Evolutionary conservation across 1,140 invertebrate genomes (phyloP).

Genomic region (Megathymus violae): DNA sequence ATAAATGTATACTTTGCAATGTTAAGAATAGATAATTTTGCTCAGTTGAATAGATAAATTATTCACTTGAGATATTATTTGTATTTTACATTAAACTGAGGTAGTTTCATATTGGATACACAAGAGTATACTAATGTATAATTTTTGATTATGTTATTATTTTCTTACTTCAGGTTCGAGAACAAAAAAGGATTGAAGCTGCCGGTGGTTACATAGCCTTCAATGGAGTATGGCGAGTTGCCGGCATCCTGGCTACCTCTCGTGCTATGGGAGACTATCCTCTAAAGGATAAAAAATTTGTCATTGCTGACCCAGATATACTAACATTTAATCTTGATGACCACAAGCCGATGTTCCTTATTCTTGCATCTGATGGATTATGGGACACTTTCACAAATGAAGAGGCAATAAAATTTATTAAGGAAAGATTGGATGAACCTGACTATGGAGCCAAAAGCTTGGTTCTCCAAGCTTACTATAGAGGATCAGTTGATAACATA

Average conservation of each 20-base stretch:
- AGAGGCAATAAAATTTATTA: conserved; percentile 95
- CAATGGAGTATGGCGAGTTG: conserved; percentile 98
- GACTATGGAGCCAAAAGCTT: conserved; percentile 95
- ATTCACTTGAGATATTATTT: no score
- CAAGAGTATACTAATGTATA: not conserved
- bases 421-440: conserved; percentile 91
- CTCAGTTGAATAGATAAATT: no score
- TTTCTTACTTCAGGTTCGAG: conserved; percentile 87
- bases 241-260: conserved; percentile 97
- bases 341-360: conserved; percentile 94
- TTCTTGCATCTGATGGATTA: conserved; percentile 96
- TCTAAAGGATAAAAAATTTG: conserved; percentile 95
- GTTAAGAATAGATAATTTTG: not conserved
- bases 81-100: no score
- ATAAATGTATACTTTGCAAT: no score
- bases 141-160: not conserved
- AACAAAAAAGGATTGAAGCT: conserved; percentile 94
- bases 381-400: conserved; percentile 98
- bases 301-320: conserved; percentile 98
- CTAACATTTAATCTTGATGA: conserved; percentile 95
- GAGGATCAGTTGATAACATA: conserved; percentile 97
- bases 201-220: conserved; percentile 97
- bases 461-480: conserved; percentile 94
- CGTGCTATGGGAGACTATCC: conserved; percentile 97
- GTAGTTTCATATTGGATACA: no score